Evolutionary conservation across 2,797 vertebrate genomes (phyloP), one percentile per base, ranked within the genome.

Genomic region (Danio aesculapii): DNA sequence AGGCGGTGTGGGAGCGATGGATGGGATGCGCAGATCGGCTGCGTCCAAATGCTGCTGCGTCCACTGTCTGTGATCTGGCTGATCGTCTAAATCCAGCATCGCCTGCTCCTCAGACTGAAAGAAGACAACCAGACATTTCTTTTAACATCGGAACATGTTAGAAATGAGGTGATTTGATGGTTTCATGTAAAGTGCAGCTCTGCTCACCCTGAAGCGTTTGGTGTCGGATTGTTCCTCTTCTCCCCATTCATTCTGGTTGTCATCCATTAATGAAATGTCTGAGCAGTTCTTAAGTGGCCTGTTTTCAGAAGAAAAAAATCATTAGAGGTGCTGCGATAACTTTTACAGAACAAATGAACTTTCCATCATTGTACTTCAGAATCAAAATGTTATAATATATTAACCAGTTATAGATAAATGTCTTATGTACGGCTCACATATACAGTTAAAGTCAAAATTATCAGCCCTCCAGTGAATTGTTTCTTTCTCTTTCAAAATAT

Each of bases 1-100:
- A 0, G 98, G 98, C 0, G 98, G 98, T 0, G 98, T 99, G 2
- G 97, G 98, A 0, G 98, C 98, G 83, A 97, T 97, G 85, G 97
- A 97, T 1, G 98, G 96, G 70, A 96, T 92, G 12, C 98, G 96
- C 77, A 99, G 91, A 89, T 99, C 98, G 0, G 98, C 98, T 0
- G 98, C 98, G 0, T 99, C 98, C 88, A 99, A 91, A 90, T 99
- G 98, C 93, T 99, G 98, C 90, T 98, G 98, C 0, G 98, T 99
- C 98, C 98, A 99, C 92, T 98, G 97, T 49, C 98, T 92, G 91
- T 97, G 97, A 87, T 99, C 98, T 0, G 96, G 96, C 92, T 98
- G 97, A 81, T 96, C 94, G 0, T 96, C 95, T 8, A 90, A 88
- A 74, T 98, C 96, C 58, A 97, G 91, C 71, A 96, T 96, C 0